Evolutionary conservation across 2,113 vertebrate species (phyloP).

Genomic region (Coptodon bakossiorum): DNA sequence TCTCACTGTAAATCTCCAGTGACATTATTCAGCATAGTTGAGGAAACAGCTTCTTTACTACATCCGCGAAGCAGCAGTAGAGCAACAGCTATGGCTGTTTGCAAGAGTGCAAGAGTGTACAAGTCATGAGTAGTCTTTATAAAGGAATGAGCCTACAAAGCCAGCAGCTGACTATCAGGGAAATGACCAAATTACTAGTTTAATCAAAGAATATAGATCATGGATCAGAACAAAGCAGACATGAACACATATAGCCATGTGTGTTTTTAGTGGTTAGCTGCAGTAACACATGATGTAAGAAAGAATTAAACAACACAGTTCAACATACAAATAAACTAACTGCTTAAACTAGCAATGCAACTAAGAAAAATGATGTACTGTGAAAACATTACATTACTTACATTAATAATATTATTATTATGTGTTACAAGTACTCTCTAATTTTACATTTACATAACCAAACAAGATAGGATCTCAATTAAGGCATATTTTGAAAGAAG

Average conservation of each 20-base stretch:
- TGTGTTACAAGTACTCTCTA: neutral
- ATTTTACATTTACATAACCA: neutral
- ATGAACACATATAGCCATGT: neutral
- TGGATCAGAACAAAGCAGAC: neutral
- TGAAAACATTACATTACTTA: neutral
- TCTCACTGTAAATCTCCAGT: neutral
- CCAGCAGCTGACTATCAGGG: neutral
- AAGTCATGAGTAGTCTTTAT: neutral
- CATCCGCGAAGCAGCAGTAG: neutral
- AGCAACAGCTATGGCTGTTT: neutral
- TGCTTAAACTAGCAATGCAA: neutral
- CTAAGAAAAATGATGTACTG: neutral
- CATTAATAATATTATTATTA: neutral
- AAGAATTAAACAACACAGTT: neutral
- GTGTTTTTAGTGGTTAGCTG: neutral
- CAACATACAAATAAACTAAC: neutral
- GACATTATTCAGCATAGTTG: constrained; percentile 9
- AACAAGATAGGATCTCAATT: neutral
- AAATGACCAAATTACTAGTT: neutral
- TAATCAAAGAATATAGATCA: neutral
- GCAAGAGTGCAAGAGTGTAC: neutral
- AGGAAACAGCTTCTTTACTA: neutral
- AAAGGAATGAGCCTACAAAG: neutral
- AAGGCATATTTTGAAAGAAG: neutral
- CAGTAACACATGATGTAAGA: neutral